phyloP scores from a whole-genome alignment of 2,888 invertebrate species.

The Protonemura montana region DNA sequence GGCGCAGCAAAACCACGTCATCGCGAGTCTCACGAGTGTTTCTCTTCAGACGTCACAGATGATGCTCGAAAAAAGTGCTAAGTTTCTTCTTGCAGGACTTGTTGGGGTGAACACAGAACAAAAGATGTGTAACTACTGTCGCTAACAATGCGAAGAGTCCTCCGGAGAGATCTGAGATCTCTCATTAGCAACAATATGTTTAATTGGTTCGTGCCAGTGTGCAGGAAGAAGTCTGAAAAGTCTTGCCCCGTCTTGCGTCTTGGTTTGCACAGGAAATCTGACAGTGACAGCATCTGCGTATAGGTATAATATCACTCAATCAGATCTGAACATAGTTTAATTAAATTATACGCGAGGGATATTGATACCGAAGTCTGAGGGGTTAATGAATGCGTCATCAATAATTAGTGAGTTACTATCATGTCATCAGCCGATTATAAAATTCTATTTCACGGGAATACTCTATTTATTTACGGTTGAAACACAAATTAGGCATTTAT shows the following conservation, averaged over 20 bases:
- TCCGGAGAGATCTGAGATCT: not conserved
- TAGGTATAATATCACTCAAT: not conserved
- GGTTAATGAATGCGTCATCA: too few relatives aligned
- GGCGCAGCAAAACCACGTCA: not conserved
- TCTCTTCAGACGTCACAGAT: not conserved
- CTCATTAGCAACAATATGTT: constrained; percentile 1
- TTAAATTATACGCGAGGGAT: too few relatives aligned
- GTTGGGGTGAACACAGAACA: constrained; percentile 2
- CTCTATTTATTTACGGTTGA: too few relatives aligned
- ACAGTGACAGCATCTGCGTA: not conserved
- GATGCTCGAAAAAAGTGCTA: not conserved
- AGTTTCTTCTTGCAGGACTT: not conserved
- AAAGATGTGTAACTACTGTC: not conserved
- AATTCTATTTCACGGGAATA: too few relatives aligned
- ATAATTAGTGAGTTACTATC: too few relatives aligned
- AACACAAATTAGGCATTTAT: too few relatives aligned
- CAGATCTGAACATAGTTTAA: not conserved
- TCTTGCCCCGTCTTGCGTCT: not conserved
- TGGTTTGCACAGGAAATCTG: not conserved
- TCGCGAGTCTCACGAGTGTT: not conserved
- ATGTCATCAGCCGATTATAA: too few relatives aligned
- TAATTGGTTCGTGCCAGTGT: not conserved
- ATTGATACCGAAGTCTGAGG: too few relatives aligned
- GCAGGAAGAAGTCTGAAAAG: not conserved
- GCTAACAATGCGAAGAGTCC: not conserved